A percentile compares a stretch with the other conserved stretches of the same genome.
phyloP scores from a whole-genome alignment of 2,888 invertebrate genomes.

The Noctua janthe region DNA sequence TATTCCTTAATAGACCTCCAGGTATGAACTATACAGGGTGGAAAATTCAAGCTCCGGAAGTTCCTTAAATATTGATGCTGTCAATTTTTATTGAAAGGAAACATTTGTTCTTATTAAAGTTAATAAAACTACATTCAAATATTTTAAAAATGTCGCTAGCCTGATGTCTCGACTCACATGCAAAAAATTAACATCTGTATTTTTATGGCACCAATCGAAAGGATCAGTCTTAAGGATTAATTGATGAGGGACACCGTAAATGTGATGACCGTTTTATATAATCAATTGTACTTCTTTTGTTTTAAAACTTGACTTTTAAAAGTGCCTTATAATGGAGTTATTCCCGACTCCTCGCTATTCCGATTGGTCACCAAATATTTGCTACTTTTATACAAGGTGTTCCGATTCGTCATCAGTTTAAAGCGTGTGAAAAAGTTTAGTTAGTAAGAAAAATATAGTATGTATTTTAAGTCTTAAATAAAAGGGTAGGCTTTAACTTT shows the following conservation, averaged over 20 bases:
- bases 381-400: too few species aligned
- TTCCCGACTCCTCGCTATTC: too few species aligned
- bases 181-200: background rate
- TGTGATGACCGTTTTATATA: background rate
- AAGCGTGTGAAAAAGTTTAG: too few species aligned
- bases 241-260: background rate
- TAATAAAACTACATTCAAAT: background rate
- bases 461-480: background rate
- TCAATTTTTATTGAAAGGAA: background rate
- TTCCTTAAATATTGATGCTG: background rate
- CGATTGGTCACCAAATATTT: too few species aligned
- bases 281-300: background rate
- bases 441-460: too few species aligned
- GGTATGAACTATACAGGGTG: background rate
- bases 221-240: background rate
- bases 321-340: too few species aligned
- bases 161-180: background rate
- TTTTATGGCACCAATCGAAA: background rate
- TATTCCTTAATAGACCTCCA: background rate
- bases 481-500: background rate
- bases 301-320: background rate
- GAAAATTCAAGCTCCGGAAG: background rate
- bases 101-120: background rate
- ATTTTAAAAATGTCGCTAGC: background rate
- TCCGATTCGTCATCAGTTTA: too few species aligned